Conservation (phyloP, 2,797 vertebrate genomes). For the Falco biarmicus region DNA sequence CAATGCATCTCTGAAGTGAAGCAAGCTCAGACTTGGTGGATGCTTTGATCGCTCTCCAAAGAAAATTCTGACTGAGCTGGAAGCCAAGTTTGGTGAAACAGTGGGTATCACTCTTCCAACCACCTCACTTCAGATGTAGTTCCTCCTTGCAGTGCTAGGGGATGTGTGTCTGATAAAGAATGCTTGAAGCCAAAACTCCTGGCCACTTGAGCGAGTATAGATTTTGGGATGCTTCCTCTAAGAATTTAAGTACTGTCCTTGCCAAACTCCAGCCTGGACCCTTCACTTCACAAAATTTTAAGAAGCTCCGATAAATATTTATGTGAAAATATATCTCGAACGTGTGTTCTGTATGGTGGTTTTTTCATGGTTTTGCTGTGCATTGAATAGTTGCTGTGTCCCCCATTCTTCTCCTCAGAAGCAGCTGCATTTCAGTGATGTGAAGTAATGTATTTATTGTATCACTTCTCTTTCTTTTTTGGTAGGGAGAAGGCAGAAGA, state of each 20-base stretch:
- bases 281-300: background rate
- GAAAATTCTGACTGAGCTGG: background rate
- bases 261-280: background rate
- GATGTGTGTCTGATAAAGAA: background rate
- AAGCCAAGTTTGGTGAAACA: background rate
- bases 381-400: background rate
- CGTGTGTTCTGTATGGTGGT: rapidly evolving
- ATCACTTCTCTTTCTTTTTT: background rate
- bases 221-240: background rate
- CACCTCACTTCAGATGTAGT: background rate
- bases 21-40: slow-evolving; percentile 24
- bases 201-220: background rate
- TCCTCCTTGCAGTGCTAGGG: background rate
- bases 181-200: background rate
- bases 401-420: background rate
- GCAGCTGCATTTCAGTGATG: background rate
- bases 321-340: background rate
- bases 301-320: background rate
- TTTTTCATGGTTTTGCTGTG: background rate
- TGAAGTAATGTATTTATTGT: background rate
- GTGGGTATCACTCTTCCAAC: slow-evolving; percentile 6
- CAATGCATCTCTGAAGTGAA: background rate
- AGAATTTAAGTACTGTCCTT: background rate
- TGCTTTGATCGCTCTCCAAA: slow-evolving; percentile 52
- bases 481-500: slow-evolving; percentile 80